These are phyloP conservation scores for Encarsia formosa DNA, from an alignment of 2,888 invertebrate species.

Conservation along the genomic window DNA sequence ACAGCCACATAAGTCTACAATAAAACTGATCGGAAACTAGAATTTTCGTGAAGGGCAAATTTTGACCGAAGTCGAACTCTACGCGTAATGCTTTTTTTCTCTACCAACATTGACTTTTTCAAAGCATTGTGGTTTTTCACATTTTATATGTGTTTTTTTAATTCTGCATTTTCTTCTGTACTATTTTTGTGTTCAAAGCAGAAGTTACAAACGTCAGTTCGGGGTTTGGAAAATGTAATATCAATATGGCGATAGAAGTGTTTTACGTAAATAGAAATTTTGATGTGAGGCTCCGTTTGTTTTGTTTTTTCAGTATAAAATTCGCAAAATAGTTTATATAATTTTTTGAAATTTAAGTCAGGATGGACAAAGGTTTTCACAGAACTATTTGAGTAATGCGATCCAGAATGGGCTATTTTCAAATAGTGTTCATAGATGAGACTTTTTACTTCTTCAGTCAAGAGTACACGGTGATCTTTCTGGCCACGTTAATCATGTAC, in stretches of 20 bases:
- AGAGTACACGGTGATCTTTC: too few species aligned
- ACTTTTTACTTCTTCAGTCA: too few species aligned
- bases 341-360: neutral
- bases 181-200: conserved; percentile 7
- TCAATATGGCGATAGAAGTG: too few species aligned
- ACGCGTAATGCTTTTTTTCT: conserved; percentile 11
- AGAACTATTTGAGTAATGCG: too few species aligned
- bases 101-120: conserved; percentile 12
- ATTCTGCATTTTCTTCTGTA: neutral
- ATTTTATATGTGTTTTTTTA: neutral
- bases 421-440: too few species aligned
- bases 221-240: neutral
- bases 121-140: conserved; percentile 3
- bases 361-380: too few species aligned
- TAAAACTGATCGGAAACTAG: conserved; percentile 22
- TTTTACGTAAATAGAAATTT: too few species aligned
- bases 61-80: conserved; percentile 21
- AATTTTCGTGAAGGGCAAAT: conserved; percentile 24
- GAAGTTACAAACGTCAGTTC: conserved; percentile 6
- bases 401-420: too few species aligned
- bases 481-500: conserved; percentile 8
- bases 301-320: too few species aligned
- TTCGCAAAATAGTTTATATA: too few species aligned
- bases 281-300: too few species aligned
- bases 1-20: conserved; percentile 12